These are phyloP conservation scores for Microcaecilia unicolor DNA, from an alignment of 2,797 vertebrate genomes.

Conservation along the genomic window DNA sequence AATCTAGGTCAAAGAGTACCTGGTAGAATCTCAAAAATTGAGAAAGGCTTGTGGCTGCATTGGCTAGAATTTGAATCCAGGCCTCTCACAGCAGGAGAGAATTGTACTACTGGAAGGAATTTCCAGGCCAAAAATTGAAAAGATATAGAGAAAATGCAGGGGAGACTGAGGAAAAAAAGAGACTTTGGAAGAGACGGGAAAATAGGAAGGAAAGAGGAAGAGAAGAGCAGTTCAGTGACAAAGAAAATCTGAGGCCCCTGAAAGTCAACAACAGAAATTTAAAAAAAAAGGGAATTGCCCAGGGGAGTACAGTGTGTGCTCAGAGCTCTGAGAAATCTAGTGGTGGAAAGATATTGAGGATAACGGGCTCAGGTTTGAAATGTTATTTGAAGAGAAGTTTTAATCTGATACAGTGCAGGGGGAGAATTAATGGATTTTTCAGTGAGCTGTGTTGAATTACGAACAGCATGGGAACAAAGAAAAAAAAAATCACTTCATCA, in stretches of 20 bases:
- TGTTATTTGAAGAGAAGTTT: constrained; percentile 26
- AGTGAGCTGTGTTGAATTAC: neutral
- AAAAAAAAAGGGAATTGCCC: constrained; percentile 17
- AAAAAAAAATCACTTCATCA: neutral
- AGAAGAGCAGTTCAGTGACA: too few species aligned
- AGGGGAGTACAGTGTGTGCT: neutral
- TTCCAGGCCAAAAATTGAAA: neutral
- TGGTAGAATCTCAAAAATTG: too few species aligned
- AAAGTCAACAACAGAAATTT: constrained; percentile 10
- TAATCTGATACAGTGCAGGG: constrained; percentile 7
- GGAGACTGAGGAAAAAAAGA: neutral
- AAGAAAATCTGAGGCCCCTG: neutral
- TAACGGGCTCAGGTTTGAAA: constrained; percentile 12
- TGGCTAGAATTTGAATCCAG: too few species aligned
- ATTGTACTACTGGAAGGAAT: too few species aligned
- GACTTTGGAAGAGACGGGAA: neutral
- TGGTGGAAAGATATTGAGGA: constrained; percentile 19
- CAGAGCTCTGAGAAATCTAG: constrained; percentile 11
- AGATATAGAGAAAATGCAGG: neutral
- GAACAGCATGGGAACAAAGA: neutral
- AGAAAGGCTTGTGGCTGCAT: too few species aligned
- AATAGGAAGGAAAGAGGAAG: neutral
- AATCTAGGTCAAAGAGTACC: too few species aligned
- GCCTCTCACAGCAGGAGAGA: too few species aligned
- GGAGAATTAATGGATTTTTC: constrained; percentile 17